Evolutionary conservation across 2,113 vertebrate genomes (phyloP), one percentile per base, ranked within the genome.

Genomic region (Malurus melanocephalus): DNA sequence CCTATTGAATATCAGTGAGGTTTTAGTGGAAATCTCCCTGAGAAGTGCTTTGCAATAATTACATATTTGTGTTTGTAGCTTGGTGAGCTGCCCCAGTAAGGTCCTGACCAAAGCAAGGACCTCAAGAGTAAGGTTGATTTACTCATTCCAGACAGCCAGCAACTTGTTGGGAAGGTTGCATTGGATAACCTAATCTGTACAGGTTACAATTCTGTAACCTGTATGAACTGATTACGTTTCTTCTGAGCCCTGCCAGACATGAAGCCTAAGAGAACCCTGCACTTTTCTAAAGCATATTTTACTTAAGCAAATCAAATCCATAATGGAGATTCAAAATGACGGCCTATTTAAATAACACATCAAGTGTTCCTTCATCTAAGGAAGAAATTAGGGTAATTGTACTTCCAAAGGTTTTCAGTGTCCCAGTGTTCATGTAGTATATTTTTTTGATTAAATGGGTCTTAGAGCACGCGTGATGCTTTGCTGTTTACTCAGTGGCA

Each of bases 321-420:
- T 93, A 89, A 83, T 40, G 64, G 83, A 87, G 78, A 94, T 80
- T 92, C 59, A 94, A 75, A 95, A 94, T 88, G 52, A 92, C 18
- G 32, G 66, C 21, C 76, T 32, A 48, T 87, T 96, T 95, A 79
- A 83, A 95, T 88, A 89, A 59, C 33, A 66, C 7, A 8, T 65
- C 49, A 83, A 93, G 75, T 88, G 49, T 85, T 71, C 66, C 90
- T 91, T 89, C 85, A 45, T 64, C 71, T 87, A 90, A 84, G 56
- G 74, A 87, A 76, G 56, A 90, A 96, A 91, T 86, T 17, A 69
- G 67, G 75, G 79, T 85, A 64, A 82, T 53, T 90, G 67, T 72
- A 32, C 24, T 78, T 94, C 66, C 82, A 80, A 77, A 90, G 77
- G 48, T 71, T 92, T 89, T 59, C 20, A 80, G 60, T 92, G 55